Percentiles rank a stretch among this genome's conserved stretches.
Evolutionary conservation across 2,113 vertebrate genomes (phyloP).

Genomic region (Mesembrinibis cayennensis): DNA sequence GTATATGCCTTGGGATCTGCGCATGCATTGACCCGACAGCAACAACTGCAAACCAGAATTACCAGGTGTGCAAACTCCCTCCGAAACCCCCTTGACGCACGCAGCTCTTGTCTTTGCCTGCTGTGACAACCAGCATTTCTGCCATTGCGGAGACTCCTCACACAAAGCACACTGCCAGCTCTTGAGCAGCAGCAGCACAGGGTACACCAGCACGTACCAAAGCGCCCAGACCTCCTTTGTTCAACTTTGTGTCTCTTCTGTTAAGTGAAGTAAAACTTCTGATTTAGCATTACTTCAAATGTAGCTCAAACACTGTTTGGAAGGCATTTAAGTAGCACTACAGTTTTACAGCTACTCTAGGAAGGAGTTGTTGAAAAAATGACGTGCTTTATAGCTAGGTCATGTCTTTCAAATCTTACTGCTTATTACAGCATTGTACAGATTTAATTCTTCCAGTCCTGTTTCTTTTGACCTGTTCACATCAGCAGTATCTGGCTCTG

Average conservation of each 20-base stretch:
- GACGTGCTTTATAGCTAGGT: not conserved
- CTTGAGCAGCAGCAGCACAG: accelerated
- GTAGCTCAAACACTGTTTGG: too few relatives aligned
- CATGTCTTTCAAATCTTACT: not conserved
- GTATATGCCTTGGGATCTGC: accelerated
- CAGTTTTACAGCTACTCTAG: not conserved
- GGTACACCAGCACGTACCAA: accelerated
- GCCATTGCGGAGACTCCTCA: accelerated
- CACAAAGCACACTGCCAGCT: not conserved
- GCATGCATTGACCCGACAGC: accelerated
- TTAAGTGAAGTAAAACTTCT: not conserved
- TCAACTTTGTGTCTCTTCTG: accelerated
- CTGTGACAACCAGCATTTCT: not conserved
- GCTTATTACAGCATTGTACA: not conserved
- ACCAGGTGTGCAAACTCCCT: too few relatives aligned
- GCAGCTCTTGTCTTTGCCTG: not conserved
- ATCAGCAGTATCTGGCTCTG: not conserved
- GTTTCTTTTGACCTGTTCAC: not conserved
- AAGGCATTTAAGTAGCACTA: not conserved
- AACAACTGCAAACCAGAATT: not conserved
- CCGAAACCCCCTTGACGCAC: accelerated
- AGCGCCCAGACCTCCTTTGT: not conserved
- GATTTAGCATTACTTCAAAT: not conserved
- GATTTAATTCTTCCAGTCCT: not conserved
- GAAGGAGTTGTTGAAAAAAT: not conserved